Base-by-base conservation (phyloP, 1,140 invertebrate genomes). In the Ostrea denselamellosa region DNA sequence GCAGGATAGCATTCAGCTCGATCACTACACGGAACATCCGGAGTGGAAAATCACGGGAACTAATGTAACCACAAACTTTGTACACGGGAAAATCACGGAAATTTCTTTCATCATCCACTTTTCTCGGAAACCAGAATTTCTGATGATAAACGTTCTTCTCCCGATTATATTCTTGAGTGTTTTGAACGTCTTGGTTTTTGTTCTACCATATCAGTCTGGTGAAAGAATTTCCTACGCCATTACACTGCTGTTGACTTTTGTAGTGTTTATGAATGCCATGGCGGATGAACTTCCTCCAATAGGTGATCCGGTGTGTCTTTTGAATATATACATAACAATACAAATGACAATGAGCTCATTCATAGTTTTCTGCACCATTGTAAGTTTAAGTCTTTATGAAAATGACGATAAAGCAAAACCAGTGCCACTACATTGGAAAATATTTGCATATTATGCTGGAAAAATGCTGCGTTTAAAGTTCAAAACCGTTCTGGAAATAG, bases 231-330 rank as follows among this genome's bases (percentile, higher is more conserved):
- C 82, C 8, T 88, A 71, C 28, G 19, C 87, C 53, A 58, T 88
- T 0, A 88, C 87, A 17, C 71, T 88, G 25, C 52, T 88, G 19
- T 65, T 88, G 25, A 51, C 87, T 8, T 52, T 85, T 2, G 62
- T 85, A 8, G 87, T 88, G 44, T 88, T 85, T 44, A 25, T 88
- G 5, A 77, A 62, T 25, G 53, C 84, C 83, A 68, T 88, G 10
- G 54, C 87, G 17, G 87, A 88, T 54, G 34, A 85, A 62, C 84
- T 88, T 82, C 87, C 87, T 82, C 83, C 53, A 68, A 87, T 65
- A 83, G 56, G 65, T 12, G 82, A 87, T 65, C 77, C 86, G 22
- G 25, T 87, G 3, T 87, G 71, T 51, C 25, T 83, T 62, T 87
- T 87, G 53, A 87, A 87, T 34, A 87, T 83, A 34, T 87, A 83